These are phyloP conservation scores for Carposina sasakii DNA, from an alignment of 1,140 invertebrate species.

Conservation along the genomic window DNA sequence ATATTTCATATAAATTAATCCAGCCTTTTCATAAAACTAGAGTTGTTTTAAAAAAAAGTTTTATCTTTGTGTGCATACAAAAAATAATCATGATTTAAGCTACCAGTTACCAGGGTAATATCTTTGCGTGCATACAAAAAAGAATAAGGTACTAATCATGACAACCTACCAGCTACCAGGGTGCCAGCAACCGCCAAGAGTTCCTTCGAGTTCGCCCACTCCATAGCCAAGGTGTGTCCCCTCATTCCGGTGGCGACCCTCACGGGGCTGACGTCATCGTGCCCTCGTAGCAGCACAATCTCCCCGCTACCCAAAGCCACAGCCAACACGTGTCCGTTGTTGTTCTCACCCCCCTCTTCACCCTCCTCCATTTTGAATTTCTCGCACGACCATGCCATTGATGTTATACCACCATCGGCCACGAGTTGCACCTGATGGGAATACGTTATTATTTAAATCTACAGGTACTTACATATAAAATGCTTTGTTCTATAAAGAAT, in stretches of 20 bases:
- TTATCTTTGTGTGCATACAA: too few species aligned
- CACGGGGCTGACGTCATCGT: slow-evolving; percentile 92
- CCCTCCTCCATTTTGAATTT: slow-evolving; percentile 99
- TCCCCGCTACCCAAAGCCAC: slow-evolving; percentile 91
- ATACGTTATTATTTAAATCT: too few species aligned
- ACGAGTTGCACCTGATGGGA: slow-evolving; percentile 86
- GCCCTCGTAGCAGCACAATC: slow-evolving; percentile 90
- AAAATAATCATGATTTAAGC: too few species aligned
- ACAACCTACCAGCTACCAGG: slow-evolving; percentile 42
- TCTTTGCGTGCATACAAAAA: too few species aligned
- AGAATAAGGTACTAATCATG: too few species aligned
- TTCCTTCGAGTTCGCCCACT: slow-evolving; percentile 97
- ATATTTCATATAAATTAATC: too few species aligned
- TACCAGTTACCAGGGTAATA: too few species aligned
- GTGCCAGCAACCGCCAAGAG: slow-evolving; percentile 93
- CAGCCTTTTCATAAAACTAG: too few species aligned
- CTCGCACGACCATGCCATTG: slow-evolving; percentile 97
- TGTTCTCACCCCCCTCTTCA: slow-evolving; percentile 73
- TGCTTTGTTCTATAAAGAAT: too few species aligned
- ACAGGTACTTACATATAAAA: too few species aligned
- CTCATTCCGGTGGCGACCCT: slow-evolving; percentile 88
- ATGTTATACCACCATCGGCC: slow-evolving; percentile 85
- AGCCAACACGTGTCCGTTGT: slow-evolving; percentile 81
- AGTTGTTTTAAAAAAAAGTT: too few species aligned
- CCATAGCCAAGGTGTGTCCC: slow-evolving; percentile 85